Evolutionary conservation across 2,888 invertebrate species (phyloP).

Genomic region (Phyllotreta striolata): DNA sequence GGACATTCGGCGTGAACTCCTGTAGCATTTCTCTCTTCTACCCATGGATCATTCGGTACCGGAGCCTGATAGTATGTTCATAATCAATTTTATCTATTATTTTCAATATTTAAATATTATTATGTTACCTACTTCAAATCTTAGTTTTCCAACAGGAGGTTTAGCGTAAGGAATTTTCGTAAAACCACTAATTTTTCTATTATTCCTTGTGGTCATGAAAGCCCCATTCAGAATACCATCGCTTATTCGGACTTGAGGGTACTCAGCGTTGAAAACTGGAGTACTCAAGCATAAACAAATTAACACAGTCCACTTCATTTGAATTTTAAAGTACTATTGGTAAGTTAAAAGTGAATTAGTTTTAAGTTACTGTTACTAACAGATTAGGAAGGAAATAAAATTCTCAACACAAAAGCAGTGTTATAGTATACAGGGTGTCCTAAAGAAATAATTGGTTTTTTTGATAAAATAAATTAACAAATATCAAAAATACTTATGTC

Average conservation of each 20-base stretch:
- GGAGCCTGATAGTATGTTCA: conserved; percentile 65
- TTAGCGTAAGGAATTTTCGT: conserved; percentile 60
- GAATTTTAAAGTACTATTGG: too few relatives aligned
- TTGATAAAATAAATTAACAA: too few relatives aligned
- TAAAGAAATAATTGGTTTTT: too few relatives aligned
- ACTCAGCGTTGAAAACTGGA: background rate
- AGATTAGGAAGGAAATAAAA: too few relatives aligned
- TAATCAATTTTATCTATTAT: too few relatives aligned
- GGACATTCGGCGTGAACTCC: conserved; percentile 75
- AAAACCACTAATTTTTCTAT: conserved; percentile 61
- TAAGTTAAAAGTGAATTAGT: too few relatives aligned
- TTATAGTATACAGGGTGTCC: too few relatives aligned
- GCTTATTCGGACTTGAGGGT: conserved; percentile 51
- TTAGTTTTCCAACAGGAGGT: conserved; percentile 56
- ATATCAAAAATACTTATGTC: too few relatives aligned
- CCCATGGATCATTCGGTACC: conserved; percentile 69
- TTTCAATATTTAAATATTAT: background rate
- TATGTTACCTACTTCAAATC: conserved; percentile 56
- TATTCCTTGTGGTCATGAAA: conserved; percentile 56
- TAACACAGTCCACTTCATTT: too few relatives aligned
- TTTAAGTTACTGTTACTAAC: too few relatives aligned
- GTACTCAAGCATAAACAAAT: too few relatives aligned
- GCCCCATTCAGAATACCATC: conserved; percentile 60
- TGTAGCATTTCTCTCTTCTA: conserved; percentile 69
- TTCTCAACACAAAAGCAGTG: too few relatives aligned